Evolutionary conservation across 1,140 invertebrate genomes (phyloP).

Genomic region (Protaetia brevitarsis): DNA sequence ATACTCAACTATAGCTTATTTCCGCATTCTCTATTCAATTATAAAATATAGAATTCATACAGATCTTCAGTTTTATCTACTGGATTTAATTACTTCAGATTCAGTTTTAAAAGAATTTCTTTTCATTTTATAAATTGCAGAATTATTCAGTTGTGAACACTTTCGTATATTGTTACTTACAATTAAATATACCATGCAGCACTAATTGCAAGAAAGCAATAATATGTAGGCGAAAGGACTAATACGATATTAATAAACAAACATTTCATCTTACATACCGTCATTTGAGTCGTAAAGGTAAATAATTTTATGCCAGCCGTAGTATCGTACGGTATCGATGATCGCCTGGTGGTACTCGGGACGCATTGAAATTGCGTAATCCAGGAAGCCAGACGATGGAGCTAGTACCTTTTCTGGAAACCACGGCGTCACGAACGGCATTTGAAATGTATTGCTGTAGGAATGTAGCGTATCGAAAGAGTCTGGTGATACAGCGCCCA

Average conservation of each 20-base stretch:
- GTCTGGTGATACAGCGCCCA: conserved; percentile 86
- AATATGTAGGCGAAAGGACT: not conserved
- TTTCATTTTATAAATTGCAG: no score
- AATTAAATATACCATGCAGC: no score
- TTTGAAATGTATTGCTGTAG: conserved; percentile 93
- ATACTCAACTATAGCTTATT: no score
- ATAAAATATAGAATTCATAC: no score
- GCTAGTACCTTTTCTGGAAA: conserved; percentile 86
- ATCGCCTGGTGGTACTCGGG: conserved; percentile 94
- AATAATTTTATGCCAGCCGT: conserved; percentile 89
- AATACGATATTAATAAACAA: not conserved
- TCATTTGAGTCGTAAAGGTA: conserved; percentile 95
- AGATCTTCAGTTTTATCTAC: no score
- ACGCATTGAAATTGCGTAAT: conserved; percentile 88
- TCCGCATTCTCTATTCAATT: no score
- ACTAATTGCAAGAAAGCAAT: no score
- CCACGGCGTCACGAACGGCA: conserved; percentile 93
- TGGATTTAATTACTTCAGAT: no score
- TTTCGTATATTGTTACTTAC: no score
- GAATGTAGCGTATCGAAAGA: conserved; percentile 93
- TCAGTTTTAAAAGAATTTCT: no score
- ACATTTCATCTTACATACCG: conserved; percentile 64
- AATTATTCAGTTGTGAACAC: no score
- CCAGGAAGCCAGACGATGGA: conserved; percentile 79
- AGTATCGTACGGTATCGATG: conserved; percentile 87